Evolutionary conservation across 2,888 invertebrate species (phyloP).

Genomic region (Ornithoptera alexandrae): DNA sequence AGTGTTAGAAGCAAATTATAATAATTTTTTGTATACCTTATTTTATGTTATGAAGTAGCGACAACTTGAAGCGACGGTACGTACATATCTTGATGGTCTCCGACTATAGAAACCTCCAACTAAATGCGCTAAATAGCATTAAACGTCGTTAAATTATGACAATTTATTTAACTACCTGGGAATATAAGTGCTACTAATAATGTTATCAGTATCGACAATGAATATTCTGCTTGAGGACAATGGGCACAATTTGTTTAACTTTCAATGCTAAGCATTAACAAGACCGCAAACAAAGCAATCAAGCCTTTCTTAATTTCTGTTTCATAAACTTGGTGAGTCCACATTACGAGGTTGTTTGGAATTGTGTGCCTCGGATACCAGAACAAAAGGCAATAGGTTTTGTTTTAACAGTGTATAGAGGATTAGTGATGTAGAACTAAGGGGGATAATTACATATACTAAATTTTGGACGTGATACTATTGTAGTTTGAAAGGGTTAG

Average conservation of each 20-base stretch:
- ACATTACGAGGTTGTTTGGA: neutral
- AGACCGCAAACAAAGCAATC: slow-evolving; percentile 5
- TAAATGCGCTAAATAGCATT: no score
- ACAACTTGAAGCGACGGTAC: no score
- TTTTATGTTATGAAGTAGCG: no score
- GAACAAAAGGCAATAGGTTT: neutral
- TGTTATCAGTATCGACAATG: neutral
- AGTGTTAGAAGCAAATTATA: no score
- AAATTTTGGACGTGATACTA: no score
- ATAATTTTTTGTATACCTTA: no score
- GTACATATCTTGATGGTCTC: no score
- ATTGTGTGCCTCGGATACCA: neutral
- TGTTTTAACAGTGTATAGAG: neutral
- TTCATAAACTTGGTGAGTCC: neutral
- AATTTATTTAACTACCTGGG: neutral
- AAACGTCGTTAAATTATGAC: no score
- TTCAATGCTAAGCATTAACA: neutral
- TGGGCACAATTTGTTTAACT: neutral
- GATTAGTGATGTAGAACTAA: slow-evolving; percentile 1
- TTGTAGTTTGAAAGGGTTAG: no score
- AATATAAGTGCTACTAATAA: neutral
- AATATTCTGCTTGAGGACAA: neutral
- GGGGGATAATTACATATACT: no score
- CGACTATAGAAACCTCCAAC: no score
- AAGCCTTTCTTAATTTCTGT: slow-evolving; percentile 10